Base-by-base conservation (phyloP, 2,797 vertebrate species). In the Pseudochromis fuscus region DNA sequence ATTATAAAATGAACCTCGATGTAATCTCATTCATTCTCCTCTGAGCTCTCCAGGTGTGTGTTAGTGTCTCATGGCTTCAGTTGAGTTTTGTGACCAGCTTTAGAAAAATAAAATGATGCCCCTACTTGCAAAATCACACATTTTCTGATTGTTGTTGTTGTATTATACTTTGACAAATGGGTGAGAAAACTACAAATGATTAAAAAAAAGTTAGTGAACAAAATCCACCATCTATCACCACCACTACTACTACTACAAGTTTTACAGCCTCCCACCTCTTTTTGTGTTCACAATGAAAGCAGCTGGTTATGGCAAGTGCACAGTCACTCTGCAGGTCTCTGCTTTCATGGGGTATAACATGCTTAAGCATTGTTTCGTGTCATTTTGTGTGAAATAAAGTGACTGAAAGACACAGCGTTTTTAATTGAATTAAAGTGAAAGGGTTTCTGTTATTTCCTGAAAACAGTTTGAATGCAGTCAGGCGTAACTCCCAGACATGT, bases 391-490 rank as follows among this genome's bases (percentile, higher is more conserved):
- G 59, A 31, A 23, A 67, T 5, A 42, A 7, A 59, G 11, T 51
- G 15, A 30, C 2, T n/a, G 45, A 62, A 37, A 62, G 10, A 3
- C 19, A 27, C 12, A 2, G 11, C 15, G 9, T 35, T 69, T 66
- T 45, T 21, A 4, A 21, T 18, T 19, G 9, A 31, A 69, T 71
- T 53, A 27, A 73, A 3, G n/a, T 82, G 75, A 87, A 89, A 44
- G 53, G 40, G 53, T 52, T 85, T 51, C 84, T 83, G 81, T 92
- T 51, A 80, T 92, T 88, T 86, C 79, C 72, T 85, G 86, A 83
- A 89, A 88, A 91, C 83, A 72, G 83, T 74, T 82, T 87, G 81
- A 87, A 84, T 83, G 72, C 76, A 78, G 65, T 83, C 72, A 87
- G 81, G 81, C 75, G 44, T 87, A 86, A 90, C 72, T n/a, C 61